phyloP scores from a whole-genome alignment of 2,113 vertebrate species.

The Notiomystis cincta region DNA sequence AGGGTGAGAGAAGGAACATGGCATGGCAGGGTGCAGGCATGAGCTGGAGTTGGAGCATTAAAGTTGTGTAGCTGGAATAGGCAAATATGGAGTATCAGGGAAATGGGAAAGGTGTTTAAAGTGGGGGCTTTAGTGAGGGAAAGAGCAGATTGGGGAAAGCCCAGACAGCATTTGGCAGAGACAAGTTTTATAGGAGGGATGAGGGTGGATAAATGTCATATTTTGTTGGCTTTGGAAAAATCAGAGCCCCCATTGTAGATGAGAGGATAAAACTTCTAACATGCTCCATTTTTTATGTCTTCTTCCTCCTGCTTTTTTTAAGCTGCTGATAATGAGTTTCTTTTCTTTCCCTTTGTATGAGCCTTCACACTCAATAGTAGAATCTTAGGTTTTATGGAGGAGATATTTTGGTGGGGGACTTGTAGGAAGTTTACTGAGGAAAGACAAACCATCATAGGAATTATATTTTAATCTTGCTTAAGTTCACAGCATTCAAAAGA shows the following conservation, averaged over 20 bases:
- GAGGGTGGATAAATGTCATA: background rate
- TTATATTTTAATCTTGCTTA: background rate
- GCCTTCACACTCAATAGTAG: background rate
- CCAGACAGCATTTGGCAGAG: background rate
- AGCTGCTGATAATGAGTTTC: background rate
- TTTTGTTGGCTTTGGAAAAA: background rate
- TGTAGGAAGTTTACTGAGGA: background rate
- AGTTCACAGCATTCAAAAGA: background rate
- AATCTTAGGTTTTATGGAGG: background rate
- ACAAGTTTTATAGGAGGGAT: background rate
- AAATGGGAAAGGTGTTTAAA: background rate
- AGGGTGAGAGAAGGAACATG: rapidly evolving
- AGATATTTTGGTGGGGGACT: background rate
- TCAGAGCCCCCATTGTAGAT: background rate
- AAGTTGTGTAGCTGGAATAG: background rate
- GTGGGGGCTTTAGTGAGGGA: background rate
- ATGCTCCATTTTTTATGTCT: background rate
- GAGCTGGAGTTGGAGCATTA: background rate
- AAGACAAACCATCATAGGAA: background rate
- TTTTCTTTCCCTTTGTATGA: background rate
- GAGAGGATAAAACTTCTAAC: background rate
- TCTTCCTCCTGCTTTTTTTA: background rate
- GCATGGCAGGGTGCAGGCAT: background rate
- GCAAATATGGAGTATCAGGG: background rate
- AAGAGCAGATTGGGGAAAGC: background rate